Percentiles rank a stretch among this genome's conserved stretches.
These are phyloP conservation scores for Sitta carolinensis DNA, from an alignment of 2,797 vertebrate species.

Conservation along the genomic window DNA sequence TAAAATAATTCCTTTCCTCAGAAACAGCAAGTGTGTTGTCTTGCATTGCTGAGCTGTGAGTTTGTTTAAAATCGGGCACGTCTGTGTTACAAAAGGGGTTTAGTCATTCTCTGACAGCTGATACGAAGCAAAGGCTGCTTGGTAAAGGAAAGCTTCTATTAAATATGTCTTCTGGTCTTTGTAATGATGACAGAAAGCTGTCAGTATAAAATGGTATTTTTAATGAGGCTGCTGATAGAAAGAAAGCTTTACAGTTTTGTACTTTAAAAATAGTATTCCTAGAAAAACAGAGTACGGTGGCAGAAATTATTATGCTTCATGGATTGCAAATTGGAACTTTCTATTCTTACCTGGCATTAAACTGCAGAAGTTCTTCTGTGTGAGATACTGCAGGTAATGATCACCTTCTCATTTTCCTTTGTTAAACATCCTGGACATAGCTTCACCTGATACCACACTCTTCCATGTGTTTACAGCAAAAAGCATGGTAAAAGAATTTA, in stretches of 20 bases:
- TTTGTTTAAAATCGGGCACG: background rate
- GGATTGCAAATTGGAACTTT: background rate
- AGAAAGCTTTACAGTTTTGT: background rate
- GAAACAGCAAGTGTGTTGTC: conserved; percentile 10
- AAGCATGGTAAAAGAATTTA: background rate
- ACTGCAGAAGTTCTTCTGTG: background rate
- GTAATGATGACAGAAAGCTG: background rate
- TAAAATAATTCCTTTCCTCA: background rate
- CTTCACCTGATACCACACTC: background rate
- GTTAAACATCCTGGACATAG: background rate
- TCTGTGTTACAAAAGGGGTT: conserved; percentile 1
- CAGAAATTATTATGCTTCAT: background rate
- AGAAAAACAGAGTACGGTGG: background rate
- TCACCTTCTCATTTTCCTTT: background rate
- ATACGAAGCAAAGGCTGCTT: background rate
- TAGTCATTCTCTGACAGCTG: conserved; percentile 7
- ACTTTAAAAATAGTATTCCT: background rate
- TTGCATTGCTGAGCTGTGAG: conserved; percentile 8
- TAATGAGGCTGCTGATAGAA: background rate
- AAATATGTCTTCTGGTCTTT: conserved; percentile 17
- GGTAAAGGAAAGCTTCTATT: conserved; percentile 19
- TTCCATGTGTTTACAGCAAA: background rate
- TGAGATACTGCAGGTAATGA: background rate
- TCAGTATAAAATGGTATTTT: conserved; percentile 14
- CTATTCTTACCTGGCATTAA: background rate